phyloP scores from a whole-genome alignment of 2,888 invertebrate species.

The Cantharis nigra region DNA sequence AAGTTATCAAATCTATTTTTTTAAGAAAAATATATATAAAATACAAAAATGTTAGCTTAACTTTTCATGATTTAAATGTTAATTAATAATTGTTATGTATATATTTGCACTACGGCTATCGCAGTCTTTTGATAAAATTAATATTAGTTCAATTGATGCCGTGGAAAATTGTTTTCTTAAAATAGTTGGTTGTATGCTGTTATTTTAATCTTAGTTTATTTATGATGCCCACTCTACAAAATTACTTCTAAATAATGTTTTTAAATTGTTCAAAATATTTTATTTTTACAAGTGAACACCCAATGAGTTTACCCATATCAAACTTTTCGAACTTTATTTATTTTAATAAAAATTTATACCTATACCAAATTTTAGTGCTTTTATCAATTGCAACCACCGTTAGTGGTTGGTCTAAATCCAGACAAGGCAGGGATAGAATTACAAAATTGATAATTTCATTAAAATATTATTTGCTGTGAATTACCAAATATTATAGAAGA shows the following conservation, averaged over 20 bases:
- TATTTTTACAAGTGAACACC: not conserved
- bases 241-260: not conserved
- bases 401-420: too few relatives aligned
- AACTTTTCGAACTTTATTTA: not conserved
- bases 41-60: not conserved
- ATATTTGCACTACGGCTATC: not conserved
- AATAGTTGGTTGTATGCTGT: not conserved
- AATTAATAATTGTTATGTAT: not conserved
- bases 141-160: not conserved
- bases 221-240: not conserved
- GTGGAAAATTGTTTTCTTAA: not conserved
- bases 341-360: not conserved
- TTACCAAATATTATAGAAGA: not conserved
- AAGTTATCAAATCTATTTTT: not conserved
- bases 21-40: not conserved
- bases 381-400: not conserved
- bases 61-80: not conserved
- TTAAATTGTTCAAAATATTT: not conserved
- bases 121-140: not conserved
- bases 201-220: not conserved
- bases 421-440: too few relatives aligned
- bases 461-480: not conserved
- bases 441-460: not conserved
- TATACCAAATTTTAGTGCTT: not conserved
- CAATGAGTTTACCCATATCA: not conserved